These are phyloP conservation scores for Ferdinandea cuprea DNA, from an alignment of 2,888 invertebrate species.

Conservation along the genomic window DNA sequence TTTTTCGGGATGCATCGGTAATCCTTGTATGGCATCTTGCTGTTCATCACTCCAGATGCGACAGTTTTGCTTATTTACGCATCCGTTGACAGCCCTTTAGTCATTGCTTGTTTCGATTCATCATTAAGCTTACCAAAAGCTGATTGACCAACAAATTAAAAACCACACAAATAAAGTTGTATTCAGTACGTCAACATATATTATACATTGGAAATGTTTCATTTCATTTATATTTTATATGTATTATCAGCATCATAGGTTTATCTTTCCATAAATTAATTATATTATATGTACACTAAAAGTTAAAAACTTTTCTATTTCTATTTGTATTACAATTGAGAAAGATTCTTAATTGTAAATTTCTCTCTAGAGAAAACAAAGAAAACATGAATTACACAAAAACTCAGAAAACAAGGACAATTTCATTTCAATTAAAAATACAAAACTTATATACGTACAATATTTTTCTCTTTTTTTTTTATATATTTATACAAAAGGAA, in stretches of 20 bases:
- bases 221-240: slow-evolving; percentile 50
- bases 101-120: too few species aligned
- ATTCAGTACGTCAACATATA: slow-evolving; percentile 41
- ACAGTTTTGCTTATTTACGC: too few species aligned
- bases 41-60: too few species aligned
- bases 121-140: too few species aligned
- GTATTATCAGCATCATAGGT: slow-evolving; percentile 48
- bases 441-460: not conserved
- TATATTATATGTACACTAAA: slow-evolving; percentile 57
- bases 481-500: slow-evolving; percentile 16
- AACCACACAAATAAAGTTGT: too few species aligned
- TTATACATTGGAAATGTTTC: slow-evolving; percentile 60
- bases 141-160: too few species aligned
- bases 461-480: not conserved
- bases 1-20: too few species aligned
- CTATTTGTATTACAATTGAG: slow-evolving; percentile 10
- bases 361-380: too few species aligned
- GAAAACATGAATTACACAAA: slow-evolving; percentile 16
- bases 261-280: slow-evolving; percentile 64
- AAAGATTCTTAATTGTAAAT: slow-evolving; percentile 15
- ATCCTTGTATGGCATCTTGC: too few species aligned
- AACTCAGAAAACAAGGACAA: not conserved
- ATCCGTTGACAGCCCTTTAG: too few species aligned
- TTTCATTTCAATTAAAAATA: slow-evolving; percentile 1
- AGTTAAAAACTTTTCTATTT: slow-evolving; percentile 25